Percentiles rank a stretch among this genome's conserved stretches.
Conservation (phyloP, 2,888 invertebrate species). For the Agrochola macilenta region DNA sequence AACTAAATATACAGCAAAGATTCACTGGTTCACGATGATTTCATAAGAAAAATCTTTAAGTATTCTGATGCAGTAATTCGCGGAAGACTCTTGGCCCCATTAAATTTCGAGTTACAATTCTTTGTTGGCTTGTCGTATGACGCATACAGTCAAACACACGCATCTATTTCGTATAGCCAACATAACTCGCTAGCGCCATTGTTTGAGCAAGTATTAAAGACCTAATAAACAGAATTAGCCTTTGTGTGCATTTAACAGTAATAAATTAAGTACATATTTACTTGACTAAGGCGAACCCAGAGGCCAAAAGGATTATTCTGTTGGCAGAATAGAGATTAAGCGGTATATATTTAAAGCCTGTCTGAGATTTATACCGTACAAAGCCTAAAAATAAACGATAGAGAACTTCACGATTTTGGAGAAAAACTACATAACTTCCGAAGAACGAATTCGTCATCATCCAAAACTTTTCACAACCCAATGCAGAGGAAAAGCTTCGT, state of each 20-base stretch:
- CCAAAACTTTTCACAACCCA: background rate
- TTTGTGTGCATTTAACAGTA: conserved; percentile 47
- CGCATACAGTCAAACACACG: conserved; percentile 68
- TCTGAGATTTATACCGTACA: background rate
- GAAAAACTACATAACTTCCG: background rate
- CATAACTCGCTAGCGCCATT: conserved; percentile 58
- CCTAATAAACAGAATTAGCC: conserved; percentile 55
- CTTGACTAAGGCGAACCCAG: conserved; percentile 37
- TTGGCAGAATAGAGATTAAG: conserved; percentile 29
- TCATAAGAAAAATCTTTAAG: conserved; percentile 62
- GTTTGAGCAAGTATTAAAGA: conserved; percentile 55
- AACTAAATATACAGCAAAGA: conserved; percentile 55
- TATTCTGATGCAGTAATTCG: conserved; percentile 68
- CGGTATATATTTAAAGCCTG: background rate
- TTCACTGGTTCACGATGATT: conserved; percentile 50
- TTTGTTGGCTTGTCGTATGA: conserved; percentile 74
- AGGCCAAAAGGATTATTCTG: conserved; percentile 53
- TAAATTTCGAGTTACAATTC: conserved; percentile 77
- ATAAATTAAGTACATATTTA: conserved; percentile 63
- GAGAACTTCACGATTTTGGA: background rate
- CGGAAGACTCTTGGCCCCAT: conserved; percentile 75
- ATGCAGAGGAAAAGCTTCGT: background rate
- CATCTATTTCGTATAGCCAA: conserved; percentile 57
- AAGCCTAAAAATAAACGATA: background rate
- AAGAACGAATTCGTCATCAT: background rate